phyloP scores from a whole-genome alignment of 1,140 invertebrate species.

The Cydia strobilella region DNA sequence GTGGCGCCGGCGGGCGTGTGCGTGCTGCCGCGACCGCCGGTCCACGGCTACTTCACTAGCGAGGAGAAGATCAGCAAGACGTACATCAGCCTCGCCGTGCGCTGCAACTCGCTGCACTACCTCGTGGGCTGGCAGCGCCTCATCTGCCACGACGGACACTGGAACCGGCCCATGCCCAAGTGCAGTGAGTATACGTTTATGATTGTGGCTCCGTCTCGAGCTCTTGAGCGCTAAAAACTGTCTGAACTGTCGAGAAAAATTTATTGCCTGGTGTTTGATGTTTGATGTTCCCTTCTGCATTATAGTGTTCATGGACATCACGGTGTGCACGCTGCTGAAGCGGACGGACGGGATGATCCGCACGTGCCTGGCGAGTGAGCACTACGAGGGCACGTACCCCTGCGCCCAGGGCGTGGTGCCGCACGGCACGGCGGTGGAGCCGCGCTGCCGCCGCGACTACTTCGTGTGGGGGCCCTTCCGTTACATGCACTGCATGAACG shows the following conservation, averaged over 20 bases:
- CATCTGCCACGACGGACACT: background rate
- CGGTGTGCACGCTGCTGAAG: background rate
- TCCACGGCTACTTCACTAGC: background rate
- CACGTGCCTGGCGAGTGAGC: background rate
- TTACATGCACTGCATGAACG: slow-evolving; percentile 12
- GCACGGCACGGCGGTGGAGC: background rate
- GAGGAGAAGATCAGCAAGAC: background rate
- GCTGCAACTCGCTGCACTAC: background rate
- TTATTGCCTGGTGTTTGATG: too few relatives aligned
- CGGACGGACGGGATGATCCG: background rate
- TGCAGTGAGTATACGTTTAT: background rate
- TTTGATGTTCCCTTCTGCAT: background rate
- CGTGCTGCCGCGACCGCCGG: background rate
- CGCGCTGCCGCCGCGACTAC: background rate
- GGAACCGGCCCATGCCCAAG: slow-evolving; percentile 10
- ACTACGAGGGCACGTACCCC: background rate
- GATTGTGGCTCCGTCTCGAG: too few relatives aligned
- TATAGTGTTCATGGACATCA: background rate
- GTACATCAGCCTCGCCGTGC: background rate
- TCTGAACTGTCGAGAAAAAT: too few relatives aligned
- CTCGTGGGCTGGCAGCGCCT: background rate
- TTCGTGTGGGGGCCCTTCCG: background rate
- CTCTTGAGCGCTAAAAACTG: too few relatives aligned
- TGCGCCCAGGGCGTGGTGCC: background rate
- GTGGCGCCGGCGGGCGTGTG: background rate